These are phyloP conservation scores for Arizona elegans DNA, from an alignment of 2,113 vertebrate species.

Conservation along the genomic window DNA sequence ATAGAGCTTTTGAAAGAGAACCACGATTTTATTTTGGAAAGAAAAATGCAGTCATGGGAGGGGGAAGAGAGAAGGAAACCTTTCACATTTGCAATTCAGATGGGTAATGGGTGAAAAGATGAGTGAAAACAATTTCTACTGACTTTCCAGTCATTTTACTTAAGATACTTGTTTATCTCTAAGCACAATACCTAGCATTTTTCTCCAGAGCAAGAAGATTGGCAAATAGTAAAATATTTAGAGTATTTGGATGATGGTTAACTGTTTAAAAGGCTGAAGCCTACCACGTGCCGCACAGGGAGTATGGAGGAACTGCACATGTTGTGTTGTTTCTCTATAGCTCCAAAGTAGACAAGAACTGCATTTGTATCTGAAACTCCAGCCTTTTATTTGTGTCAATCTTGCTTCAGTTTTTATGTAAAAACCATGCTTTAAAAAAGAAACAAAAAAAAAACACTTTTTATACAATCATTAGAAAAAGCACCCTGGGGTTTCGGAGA, in stretches of 20 bases:
- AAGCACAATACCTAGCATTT: not conserved
- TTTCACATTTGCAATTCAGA: not conserved
- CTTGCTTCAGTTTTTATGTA: not conserved
- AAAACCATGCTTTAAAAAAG: not conserved
- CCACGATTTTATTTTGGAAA: not conserved
- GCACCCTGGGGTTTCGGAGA: not conserved
- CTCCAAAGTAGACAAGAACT: not conserved
- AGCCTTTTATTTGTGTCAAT: not conserved
- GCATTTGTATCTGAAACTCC: not conserved
- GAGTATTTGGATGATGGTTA: not conserved
- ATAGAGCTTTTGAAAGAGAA: not conserved
- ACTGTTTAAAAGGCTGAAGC: not conserved
- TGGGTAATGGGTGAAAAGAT: not conserved
- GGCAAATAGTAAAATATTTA: not conserved
- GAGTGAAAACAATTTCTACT: not conserved
- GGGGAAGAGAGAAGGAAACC: not conserved
- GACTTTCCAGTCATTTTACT: not conserved
- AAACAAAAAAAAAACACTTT: not conserved
- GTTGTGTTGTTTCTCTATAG: not conserved
- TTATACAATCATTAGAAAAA: not conserved
- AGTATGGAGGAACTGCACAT: not conserved
- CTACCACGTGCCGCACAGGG: not conserved
- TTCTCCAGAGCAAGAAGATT: not conserved
- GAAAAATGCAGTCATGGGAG: not conserved
- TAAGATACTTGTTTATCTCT: not conserved